Evolutionary conservation across 2,797 vertebrate species (phyloP).

Genomic region (Chrosomus eos): DNA sequence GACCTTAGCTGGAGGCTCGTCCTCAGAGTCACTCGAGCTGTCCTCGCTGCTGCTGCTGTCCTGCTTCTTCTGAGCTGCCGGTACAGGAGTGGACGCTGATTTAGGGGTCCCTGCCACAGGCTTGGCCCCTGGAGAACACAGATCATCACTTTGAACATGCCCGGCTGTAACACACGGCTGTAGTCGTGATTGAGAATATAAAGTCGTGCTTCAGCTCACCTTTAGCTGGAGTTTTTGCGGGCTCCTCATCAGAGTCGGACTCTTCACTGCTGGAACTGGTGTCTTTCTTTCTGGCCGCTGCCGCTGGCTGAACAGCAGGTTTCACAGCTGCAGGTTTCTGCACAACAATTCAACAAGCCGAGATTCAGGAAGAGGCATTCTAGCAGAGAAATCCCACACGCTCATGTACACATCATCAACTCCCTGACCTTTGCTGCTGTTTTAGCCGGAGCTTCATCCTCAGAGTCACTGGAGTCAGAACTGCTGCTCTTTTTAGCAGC

Average conservation of each 20-base stretch:
- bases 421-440: constrained; percentile 58
- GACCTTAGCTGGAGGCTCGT: constrained; percentile 77
- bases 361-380: neutral
- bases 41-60: constrained; percentile 79
- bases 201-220: constrained; percentile 60
- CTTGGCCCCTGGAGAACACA: constrained; percentile 44
- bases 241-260: constrained; percentile 86
- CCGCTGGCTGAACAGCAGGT: constrained; percentile 66
- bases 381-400: neutral
- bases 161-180: too few relatives aligned
- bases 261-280: constrained; percentile 92
- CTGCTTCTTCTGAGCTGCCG: constrained; percentile 68
- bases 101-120: constrained; percentile 59
- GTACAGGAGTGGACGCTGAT: constrained; percentile 59
- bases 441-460: constrained; percentile 77
- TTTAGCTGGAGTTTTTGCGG: constrained; percentile 65
- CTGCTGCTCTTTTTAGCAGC: constrained; percentile 78
- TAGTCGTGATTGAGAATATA: neutral
- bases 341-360: neutral
- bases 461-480: constrained; percentile 87
- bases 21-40: constrained; percentile 77
- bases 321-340: constrained; percentile 73
- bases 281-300: constrained; percentile 77
- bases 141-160: neutral
- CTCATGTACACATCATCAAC: neutral